Evolutionary conservation across 35 echinoderm and acorn worm species (phyloP).

Genomic region (Ophiothrix spiculata): DNA sequence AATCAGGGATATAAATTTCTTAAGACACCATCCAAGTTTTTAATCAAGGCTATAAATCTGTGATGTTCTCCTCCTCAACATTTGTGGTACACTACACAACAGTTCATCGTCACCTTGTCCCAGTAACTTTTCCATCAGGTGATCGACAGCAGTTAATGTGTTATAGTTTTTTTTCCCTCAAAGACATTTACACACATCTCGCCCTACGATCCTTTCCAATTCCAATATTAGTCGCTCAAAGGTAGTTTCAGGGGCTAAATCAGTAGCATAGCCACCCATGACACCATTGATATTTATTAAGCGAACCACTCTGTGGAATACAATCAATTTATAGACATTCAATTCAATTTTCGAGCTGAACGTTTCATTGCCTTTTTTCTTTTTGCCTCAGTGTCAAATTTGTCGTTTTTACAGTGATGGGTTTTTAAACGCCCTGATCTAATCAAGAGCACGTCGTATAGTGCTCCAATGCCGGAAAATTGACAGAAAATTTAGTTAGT

Average conservation of each 20-base stretch:
- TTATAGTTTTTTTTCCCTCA: background rate
- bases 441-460: background rate
- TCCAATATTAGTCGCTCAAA: slow-evolving; percentile 12
- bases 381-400: background rate
- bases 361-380: background rate
- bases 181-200: background rate
- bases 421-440: slow-evolving; percentile 8
- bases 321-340: background rate
- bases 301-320: slow-evolving; percentile 5
- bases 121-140: background rate
- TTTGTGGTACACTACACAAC: background rate
- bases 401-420: background rate
- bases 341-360: slow-evolving; percentile 10
- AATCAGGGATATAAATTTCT: too few species aligned
- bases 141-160: too few species aligned
- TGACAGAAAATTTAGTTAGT: background rate
- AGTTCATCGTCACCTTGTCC: background rate
- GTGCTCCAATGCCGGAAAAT: background rate
- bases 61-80: background rate
- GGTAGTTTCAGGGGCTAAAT: background rate
- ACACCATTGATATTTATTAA: slow-evolving; percentile 10
- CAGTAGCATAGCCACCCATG: too few species aligned
- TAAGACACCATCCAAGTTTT: too few species aligned
- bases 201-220: background rate
- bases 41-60: too few species aligned